These are phyloP conservation scores for Leptobrachium ailaonicum DNA, from an alignment of 2,113 vertebrate species.

Conservation along the genomic window DNA sequence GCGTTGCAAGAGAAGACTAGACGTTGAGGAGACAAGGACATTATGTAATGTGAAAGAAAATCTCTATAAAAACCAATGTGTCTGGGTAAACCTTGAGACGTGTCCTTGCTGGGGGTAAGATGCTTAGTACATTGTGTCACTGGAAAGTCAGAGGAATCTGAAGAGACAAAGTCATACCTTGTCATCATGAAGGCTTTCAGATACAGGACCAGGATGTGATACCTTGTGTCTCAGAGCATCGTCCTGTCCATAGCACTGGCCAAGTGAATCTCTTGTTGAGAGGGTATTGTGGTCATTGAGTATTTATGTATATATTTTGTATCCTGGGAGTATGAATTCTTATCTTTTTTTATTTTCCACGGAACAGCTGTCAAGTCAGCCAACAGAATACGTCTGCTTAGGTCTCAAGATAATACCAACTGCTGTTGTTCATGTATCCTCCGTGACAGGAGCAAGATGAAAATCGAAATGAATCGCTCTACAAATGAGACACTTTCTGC, in stretches of 20 bases:
- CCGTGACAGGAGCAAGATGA: conserved; percentile 61
- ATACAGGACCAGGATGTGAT: neutral
- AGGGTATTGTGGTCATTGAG: neutral
- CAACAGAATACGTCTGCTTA: conserved; percentile 53
- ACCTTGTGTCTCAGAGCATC: neutral
- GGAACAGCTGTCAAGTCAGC: conserved; percentile 60
- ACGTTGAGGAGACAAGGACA: too few species aligned
- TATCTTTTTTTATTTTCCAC: conserved; percentile 29
- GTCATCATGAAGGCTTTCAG: too few species aligned
- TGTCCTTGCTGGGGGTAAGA: too few species aligned
- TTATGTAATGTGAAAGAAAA: too few species aligned
- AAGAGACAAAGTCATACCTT: too few species aligned
- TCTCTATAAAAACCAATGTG: too few species aligned
- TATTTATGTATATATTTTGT: conserved; percentile 29
- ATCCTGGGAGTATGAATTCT: conserved; percentile 59
- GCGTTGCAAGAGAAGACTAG: too few species aligned
- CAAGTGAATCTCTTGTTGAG: neutral
- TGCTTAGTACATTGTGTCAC: too few species aligned
- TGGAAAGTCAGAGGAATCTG: too few species aligned
- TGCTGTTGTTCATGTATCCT: conserved; percentile 58
- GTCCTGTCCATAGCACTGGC: neutral
- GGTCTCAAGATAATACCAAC: conserved; percentile 60
- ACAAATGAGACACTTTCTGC: conserved; percentile 62
- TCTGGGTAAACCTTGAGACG: too few species aligned
- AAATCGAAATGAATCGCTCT: conserved; percentile 61